Percentiles rank a stretch among this genome's conserved stretches.
Conservation (phyloP, 1,140 invertebrate genomes). For the Diabrotica undecimpunctata region DNA sequence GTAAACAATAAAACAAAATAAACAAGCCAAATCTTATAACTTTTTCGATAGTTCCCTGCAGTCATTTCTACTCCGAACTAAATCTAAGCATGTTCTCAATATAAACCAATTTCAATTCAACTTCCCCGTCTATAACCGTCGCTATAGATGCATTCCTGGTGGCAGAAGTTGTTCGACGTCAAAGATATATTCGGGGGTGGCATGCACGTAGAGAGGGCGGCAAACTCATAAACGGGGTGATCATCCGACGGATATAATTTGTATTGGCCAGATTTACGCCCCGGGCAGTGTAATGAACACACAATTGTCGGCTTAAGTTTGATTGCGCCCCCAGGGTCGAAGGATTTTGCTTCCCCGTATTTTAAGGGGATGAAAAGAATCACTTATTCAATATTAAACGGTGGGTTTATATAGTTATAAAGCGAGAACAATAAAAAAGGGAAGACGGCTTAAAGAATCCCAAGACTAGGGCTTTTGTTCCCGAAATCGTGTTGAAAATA, state of each 20-base stretch:
- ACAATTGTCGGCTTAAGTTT: conserved; percentile 50
- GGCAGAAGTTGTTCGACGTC: conserved; percentile 39
- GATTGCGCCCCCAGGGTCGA: conserved; percentile 39
- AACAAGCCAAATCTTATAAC: not conserved
- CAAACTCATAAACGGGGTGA: conserved; percentile 29
- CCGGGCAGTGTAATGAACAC: conserved; percentile 48
- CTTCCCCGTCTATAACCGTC: too few species aligned
- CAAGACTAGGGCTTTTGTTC: too few species aligned
- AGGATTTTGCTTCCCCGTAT: conserved; percentile 20
- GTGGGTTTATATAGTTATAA: conserved; percentile 35
- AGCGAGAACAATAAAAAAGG: conserved; percentile 1
- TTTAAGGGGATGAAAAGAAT: conserved; percentile 23
- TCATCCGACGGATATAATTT: conserved; percentile 47
- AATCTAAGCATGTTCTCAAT: too few species aligned
- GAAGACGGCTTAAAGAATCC: not conserved
- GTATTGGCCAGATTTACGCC: conserved; percentile 50
- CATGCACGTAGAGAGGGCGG: conserved; percentile 20
- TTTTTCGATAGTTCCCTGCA: not conserved
- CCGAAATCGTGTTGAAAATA: too few species aligned
- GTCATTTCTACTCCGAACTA: not conserved
- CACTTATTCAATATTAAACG: conserved; percentile 43
- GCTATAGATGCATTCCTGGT: conserved; percentile 34
- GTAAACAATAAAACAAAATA: not conserved
- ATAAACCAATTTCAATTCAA: too few species aligned
- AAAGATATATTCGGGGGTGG: conserved; percentile 29